phyloP scores from a whole-genome alignment of 2,113 vertebrate genomes.

The Corvus moneduloides region DNA sequence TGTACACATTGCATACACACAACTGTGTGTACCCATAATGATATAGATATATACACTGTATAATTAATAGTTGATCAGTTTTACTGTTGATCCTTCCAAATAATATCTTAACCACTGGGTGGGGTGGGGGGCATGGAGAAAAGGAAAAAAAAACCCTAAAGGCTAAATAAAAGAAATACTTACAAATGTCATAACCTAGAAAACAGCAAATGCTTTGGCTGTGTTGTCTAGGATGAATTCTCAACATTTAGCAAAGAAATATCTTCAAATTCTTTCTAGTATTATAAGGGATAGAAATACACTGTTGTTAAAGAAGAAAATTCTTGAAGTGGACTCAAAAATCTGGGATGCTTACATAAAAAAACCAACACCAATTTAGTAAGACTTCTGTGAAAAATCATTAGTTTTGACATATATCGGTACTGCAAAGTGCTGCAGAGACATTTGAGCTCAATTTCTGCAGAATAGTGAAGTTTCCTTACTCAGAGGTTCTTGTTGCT shows the following conservation, averaged over 20 bases:
- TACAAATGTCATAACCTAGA: neutral
- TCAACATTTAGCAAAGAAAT: neutral
- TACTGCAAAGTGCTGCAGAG: neutral
- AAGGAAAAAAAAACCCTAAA: neutral
- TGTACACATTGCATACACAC: neutral
- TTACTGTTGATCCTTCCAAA: neutral
- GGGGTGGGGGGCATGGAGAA: neutral
- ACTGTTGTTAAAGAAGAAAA: neutral
- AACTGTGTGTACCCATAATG: neutral
- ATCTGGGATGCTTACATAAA: neutral
- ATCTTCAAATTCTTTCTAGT: neutral
- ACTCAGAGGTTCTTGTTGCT: neutral
- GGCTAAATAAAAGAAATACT: neutral
- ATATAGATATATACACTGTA: neutral
- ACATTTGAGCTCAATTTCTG: neutral
- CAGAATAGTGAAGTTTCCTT: neutral
- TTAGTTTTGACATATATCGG: neutral
- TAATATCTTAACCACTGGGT: neutral
- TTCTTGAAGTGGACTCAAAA: neutral
- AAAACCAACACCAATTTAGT: neutral
- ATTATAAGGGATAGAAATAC: neutral
- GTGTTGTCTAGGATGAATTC: neutral
- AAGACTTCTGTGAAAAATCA: neutral
- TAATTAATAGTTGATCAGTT: neutral
- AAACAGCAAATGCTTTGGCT: neutral